Base-by-base conservation (phyloP, 2,888 invertebrate genomes). In the Rhingia rostrata region DNA sequence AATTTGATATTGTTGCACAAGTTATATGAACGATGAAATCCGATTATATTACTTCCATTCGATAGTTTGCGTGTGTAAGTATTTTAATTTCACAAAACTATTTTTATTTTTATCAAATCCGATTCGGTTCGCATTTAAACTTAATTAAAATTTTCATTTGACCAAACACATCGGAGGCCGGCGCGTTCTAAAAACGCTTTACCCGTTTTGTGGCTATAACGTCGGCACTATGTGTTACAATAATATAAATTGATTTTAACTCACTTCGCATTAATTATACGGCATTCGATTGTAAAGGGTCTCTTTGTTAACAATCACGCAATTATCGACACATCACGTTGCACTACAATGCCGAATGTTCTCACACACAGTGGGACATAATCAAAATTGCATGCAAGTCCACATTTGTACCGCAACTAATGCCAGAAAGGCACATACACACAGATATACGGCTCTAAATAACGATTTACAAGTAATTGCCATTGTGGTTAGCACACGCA, bases 231-330 rank as follows among this genome's bases (percentile, higher is more conserved):
- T 3, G 33, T 10, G 3, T 9, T n/a, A 22, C n/a, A 70, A 9
- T 39, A 14, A 60, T 61, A 35, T 14, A 45, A 47, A 64, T 56
- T 56, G 64, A 56, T 56, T 74, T 54, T 63, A 33, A 47, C 35
- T 33, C 12, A 56, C 35, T 64, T 64, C 14, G 14, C 53, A 64
- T 66, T 74, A 74, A 74, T 74, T 64, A 74, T 47, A 64, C 32
- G 56, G 12, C 51, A 51, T 61, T 61, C n/a, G 43, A 32, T 32
- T 39, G 32, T 6, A 4, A 64, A 22, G 39, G 14, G 33, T 64
- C 56, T 12, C 14, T 56, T 66, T 49, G 39, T 58, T 49, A 66
- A n/a, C 49, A 51, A 74, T 58, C 56, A 58, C 22, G 45, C 54
- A 64, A 64, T 73, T 56, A 73, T 0, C 9, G 22, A 2, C 7